Evolutionary conservation across 2,888 invertebrate genomes (phyloP), one percentile per base, ranked within the genome.

Genomic region (Melanargia galathea): DNA sequence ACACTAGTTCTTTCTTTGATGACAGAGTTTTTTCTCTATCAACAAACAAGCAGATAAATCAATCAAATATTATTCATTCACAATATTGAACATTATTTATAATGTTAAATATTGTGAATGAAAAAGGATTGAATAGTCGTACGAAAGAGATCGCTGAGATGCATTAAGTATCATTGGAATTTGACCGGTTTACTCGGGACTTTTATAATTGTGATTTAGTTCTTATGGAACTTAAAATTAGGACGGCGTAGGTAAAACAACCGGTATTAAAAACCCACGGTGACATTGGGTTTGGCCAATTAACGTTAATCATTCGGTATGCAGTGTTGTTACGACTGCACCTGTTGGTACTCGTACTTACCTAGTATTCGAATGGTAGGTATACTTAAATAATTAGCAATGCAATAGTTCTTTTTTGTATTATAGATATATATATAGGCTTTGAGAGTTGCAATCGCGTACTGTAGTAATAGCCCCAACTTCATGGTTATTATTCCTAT

Each of bases 281-380:
- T 18, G 43, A 43, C 43, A 43, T 18, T 43, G 43, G 16, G 43
- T 16, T 43, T 7, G 18, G 8, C 8, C 43, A 43, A 43, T 43
- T 40, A 38, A 38, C n/a, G 35, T 38, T 43, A 43, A 43, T 43
- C 40, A 43, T 43, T 43, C 7, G 40, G 16, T 8, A 16, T 40
- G 40, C 40, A 16, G 40, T 16, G 16, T 16, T 40, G 16, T 43
- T 18, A 16, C 43, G 16, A 6, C 10, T 43, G 18, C 43, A 43
- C 18, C 43, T 43, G 43, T 43, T 18, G 7, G 18, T 8, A 43
- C 18, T 43, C 16, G 2, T 43, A 5, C 8, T 7, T 16, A 8
- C 18, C 18, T 16, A 18, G 6, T 16, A 43, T 18, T 13, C 38
- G n/a, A n/a, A n/a, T n/a, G n/a, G n/a, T n/a, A n/a, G n/a, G n/a